Percentiles rank a stretch among this genome's conserved stretches.
Evolutionary conservation across 1,140 invertebrate species (phyloP).

Genomic region (Ostrea denselamellosa): DNA sequence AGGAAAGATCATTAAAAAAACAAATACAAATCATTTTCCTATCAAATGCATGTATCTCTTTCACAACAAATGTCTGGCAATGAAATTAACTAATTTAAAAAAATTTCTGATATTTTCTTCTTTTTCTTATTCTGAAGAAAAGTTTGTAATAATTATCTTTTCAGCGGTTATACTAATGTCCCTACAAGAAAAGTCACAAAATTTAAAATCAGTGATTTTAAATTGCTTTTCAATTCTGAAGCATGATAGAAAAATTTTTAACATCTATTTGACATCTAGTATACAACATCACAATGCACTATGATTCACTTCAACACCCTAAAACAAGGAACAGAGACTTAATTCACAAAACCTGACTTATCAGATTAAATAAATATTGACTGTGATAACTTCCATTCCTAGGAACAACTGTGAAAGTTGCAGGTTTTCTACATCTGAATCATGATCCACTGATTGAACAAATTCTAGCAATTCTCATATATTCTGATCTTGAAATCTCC

Average conservation of each 20-base stretch:
- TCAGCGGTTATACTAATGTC: too few relatives aligned
- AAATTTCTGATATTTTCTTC: background rate
- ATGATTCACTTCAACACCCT: constrained; percentile 23
- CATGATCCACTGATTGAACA: background rate
- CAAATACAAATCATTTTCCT: background rate
- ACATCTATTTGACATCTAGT: background rate
- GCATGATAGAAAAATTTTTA: background rate
- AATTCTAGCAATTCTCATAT: background rate
- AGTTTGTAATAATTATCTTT: background rate
- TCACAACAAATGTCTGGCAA: background rate
- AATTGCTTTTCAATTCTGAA: background rate
- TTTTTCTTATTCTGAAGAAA: background rate
- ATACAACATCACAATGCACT: background rate
- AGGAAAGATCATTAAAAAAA: background rate
- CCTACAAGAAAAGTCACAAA: too few relatives aligned
- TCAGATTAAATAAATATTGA: constrained; percentile 37
- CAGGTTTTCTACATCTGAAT: constrained; percentile 19
- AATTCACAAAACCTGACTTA: constrained; percentile 2
- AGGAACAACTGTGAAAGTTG: constrained; percentile 6
- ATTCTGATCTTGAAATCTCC: constrained; percentile 11
- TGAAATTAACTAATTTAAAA: background rate
- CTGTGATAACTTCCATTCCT: constrained; percentile 19
- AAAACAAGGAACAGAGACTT: background rate
- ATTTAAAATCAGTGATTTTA: background rate
- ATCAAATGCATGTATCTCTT: background rate